Conservation (phyloP, 2,113 vertebrate genomes). For the Oreocharis arfaki region DNA sequence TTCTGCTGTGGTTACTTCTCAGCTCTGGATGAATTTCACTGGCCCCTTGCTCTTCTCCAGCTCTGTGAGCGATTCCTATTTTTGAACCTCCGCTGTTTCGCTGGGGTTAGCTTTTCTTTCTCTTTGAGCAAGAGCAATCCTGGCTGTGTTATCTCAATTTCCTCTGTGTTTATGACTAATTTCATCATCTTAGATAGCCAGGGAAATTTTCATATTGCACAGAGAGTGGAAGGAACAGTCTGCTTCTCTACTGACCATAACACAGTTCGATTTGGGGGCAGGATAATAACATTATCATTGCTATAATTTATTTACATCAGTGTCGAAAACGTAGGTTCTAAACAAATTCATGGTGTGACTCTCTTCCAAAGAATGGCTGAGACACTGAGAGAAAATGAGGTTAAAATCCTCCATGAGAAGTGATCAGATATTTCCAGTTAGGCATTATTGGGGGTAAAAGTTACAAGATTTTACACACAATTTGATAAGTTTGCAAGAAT, state of each 20-base stretch:
- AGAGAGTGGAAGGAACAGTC: background rate
- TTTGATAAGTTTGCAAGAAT: background rate
- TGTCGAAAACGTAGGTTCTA: background rate
- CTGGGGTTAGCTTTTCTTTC: background rate
- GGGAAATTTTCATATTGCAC: background rate
- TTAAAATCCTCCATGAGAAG: background rate
- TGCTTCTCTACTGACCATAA: background rate
- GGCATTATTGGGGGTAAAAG: background rate
- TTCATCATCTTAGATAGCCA: background rate
- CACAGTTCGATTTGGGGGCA: background rate
- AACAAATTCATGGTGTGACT: background rate
- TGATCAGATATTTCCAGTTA: background rate
- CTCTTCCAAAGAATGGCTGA: background rate
- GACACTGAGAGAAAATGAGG: background rate
- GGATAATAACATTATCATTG: background rate
- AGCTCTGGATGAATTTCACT: background rate
- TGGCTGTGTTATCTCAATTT: background rate
- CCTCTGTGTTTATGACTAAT: background rate
- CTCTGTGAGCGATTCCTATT: background rate
- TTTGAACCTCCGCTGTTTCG: background rate
- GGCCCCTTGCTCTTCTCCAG: background rate
- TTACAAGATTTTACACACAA: background rate
- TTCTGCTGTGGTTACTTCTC: background rate
- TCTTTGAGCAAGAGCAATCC: background rate
- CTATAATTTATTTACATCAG: background rate